phyloP scores from a whole-genome alignment of 2,113 vertebrate species.

The Xiphophorus maculatus region DNA sequence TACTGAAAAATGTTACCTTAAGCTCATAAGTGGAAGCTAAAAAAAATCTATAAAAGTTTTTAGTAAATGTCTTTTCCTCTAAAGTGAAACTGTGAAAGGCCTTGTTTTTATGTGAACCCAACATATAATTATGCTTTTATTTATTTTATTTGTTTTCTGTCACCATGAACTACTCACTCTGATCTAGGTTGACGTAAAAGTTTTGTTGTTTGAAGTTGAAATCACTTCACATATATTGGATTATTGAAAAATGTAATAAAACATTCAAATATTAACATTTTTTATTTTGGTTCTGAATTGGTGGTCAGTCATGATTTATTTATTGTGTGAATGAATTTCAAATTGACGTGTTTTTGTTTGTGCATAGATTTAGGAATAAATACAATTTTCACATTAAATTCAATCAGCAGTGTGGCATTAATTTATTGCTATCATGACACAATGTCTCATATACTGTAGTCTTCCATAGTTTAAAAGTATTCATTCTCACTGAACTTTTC shows the following conservation, averaged over 20 bases:
- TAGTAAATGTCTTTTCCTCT: background rate
- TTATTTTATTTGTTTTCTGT: background rate
- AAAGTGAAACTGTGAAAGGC: background rate
- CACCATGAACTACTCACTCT: background rate
- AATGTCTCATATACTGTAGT: no score
- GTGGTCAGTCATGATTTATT: background rate
- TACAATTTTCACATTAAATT: background rate
- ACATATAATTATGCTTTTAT: background rate
- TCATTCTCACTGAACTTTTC: background rate
- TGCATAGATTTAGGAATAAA: background rate
- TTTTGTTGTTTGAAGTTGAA: background rate
- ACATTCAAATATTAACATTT: conserved; percentile 1
- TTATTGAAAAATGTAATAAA: conserved; percentile 44
- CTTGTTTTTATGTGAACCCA: background rate
- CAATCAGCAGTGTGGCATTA: background rate
- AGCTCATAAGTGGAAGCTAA: background rate
- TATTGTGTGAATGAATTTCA: background rate
- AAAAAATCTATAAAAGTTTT: background rate
- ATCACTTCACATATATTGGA: background rate
- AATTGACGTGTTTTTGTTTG: background rate
- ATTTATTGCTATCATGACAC: background rate
- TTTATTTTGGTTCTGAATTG: background rate
- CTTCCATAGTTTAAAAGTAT: background rate
- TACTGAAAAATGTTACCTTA: conserved; percentile 22
- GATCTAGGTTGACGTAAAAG: background rate